Base-by-base conservation (phyloP, 2,113 vertebrate genomes). In the Hippocampus mohnikei region DNA sequence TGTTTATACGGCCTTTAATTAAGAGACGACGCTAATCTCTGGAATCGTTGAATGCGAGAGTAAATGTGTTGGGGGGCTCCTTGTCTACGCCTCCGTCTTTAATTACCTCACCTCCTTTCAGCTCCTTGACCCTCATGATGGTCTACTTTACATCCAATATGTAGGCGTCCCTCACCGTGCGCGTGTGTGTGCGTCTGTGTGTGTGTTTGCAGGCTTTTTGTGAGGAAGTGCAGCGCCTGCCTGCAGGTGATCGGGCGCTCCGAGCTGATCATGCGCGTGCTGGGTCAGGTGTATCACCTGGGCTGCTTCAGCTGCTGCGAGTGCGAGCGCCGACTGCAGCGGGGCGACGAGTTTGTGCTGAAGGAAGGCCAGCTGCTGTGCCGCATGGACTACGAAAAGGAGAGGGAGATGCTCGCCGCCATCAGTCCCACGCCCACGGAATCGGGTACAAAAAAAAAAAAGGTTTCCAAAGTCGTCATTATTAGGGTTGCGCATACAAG, bases 341-440 rank as follows among this genome's bases (percentile, higher is more conserved):
- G 93, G 8, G 95, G 95, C 0, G 95, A 96, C 10, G 94, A 96
- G 92, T 96, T 96, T 27, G 95, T 96, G 72, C 90, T 96, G 71
- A 96, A 96, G 69, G 95, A 96, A 74, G 95, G 95, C 37, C 95
- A 96, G 87, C 92, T 96, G 82, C 92, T 96, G 21, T 96, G 95
- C 66, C 93, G 95, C 66, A 91, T 93, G 3, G 95, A 96, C 92
- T 96, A 95, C 7, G 95, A 96, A 88, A 95, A 95, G 88, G 95
- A 96, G 88, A 90, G 92, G 79, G 95, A 96, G 84, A 95, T 96
- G 95, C 85, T 96, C 61, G 94, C 94, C 0, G 90, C 94, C 2
- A 93, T 95, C 82, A 96, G 95, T 74, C 94, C 95, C 0, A 91
- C 94, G 0, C 94, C 94, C 58, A 95, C 94, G 0, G 95, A 95